These are phyloP conservation scores for Sylvia atricapilla DNA, from an alignment of 2,113 vertebrate genomes.

Conservation along the genomic window DNA sequence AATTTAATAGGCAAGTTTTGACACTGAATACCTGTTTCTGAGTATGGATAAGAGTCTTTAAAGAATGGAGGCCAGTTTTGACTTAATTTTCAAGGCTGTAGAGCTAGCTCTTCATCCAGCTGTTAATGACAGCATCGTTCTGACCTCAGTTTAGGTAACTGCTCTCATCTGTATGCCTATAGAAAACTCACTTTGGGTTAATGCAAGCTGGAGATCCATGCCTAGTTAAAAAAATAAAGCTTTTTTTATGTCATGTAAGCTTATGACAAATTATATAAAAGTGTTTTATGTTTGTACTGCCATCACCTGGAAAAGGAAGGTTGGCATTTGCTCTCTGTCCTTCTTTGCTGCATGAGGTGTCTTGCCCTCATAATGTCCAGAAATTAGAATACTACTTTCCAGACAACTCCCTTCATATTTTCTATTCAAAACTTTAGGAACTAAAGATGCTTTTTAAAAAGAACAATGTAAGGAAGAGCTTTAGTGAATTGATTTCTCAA, in stretches of 20 bases:
- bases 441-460: not conserved
- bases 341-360: not conserved
- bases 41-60: not conserved
- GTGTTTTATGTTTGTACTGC: not conserved
- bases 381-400: not conserved
- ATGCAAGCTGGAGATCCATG: not conserved
- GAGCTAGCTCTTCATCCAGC: not conserved
- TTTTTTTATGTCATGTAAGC: not conserved
- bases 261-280: not conserved
- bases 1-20: not conserved
- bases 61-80: not conserved
- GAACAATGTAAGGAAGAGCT: not conserved
- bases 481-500: slow-evolving; percentile 7
- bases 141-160: not conserved
- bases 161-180: accelerated
- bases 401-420: not conserved
- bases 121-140: not conserved
- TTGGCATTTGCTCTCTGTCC: not conserved
- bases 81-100: not conserved
- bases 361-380: not conserved
- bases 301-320: not conserved
- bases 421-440: not conserved
- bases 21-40: not conserved
- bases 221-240: not conserved
- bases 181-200: not conserved